phyloP scores from a whole-genome alignment of 2,113 vertebrate genomes.

The Neopipo cinnamomea region DNA sequence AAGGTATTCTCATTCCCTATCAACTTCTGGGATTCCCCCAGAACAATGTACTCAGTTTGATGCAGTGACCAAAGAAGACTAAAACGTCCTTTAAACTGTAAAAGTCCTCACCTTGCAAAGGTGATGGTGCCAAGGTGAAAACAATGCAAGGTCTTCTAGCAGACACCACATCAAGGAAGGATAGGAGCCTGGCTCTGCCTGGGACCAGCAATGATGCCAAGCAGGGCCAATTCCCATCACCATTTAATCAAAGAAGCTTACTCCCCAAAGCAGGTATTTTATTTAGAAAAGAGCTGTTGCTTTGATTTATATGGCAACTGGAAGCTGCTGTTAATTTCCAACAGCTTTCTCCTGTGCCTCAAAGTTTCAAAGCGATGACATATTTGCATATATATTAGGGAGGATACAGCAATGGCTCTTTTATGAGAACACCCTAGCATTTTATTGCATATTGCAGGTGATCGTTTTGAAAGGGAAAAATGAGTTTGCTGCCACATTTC shows the following conservation, averaged over 20 bases:
- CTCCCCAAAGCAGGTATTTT: constrained; percentile 13
- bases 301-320: constrained; percentile 48
- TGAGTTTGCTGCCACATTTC: neutral
- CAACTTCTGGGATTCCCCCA: neutral
- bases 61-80: neutral
- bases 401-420: constrained; percentile 26
- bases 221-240: neutral
- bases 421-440: constrained; percentile 17
- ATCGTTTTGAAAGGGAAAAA: constrained; percentile 37
- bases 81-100: neutral
- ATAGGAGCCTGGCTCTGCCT: neutral
- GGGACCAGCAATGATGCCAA: neutral
- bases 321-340: constrained; percentile 47
- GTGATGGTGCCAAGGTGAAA: neutral
- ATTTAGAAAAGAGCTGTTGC: constrained; percentile 12
- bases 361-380: constrained; percentile 45
- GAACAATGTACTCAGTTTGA: accelerated
- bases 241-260: constrained; percentile 21
- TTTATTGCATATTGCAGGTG: constrained; percentile 58
- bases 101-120: neutral
- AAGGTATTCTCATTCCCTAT: neutral
- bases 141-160: accelerated
- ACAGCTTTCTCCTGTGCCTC: neutral
- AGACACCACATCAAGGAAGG: neutral
- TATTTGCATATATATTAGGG: constrained; percentile 67